phyloP scores from a whole-genome alignment of 2,888 invertebrate genomes.

The Melanostoma mellinum region DNA sequence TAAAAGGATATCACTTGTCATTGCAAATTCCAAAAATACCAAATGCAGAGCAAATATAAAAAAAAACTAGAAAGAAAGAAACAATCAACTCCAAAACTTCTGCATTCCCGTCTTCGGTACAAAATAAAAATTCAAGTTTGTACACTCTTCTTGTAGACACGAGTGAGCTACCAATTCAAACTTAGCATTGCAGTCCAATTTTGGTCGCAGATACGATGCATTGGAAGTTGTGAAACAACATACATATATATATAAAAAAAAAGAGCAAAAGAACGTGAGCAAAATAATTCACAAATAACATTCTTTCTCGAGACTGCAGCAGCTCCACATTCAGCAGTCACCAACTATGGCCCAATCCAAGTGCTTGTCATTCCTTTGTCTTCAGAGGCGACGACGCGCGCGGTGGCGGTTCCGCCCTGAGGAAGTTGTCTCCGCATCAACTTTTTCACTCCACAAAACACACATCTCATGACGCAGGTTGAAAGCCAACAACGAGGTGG shows the following conservation, averaged over 20 bases:
- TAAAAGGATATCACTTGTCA: constrained; percentile 72
- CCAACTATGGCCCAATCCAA: constrained; percentile 44
- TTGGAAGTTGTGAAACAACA: constrained; percentile 1
- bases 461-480: constrained; percentile 54
- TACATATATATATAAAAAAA: constrained; percentile 9
- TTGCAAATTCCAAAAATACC: constrained; percentile 61
- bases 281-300: constrained; percentile 72
- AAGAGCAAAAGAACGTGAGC: constrained; percentile 64
- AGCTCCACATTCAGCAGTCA: constrained; percentile 23
- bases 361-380: constrained; percentile 61
- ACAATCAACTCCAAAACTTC: constrained; percentile 7
- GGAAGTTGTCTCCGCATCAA: constrained; percentile 60
- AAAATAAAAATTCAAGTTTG: constrained; percentile 47
- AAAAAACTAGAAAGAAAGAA: constrained; percentile 7
- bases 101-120: constrained; percentile 9
- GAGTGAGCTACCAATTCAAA: constrained; percentile 52
- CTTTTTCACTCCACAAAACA: constrained; percentile 57
- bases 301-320: constrained; percentile 38
- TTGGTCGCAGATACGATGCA: constrained; percentile 40
- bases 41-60: neutral
- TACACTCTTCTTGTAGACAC: constrained; percentile 62
- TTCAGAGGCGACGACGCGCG: constrained; percentile 24
- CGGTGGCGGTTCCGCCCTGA: constrained; percentile 42
- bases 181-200: constrained; percentile 46
- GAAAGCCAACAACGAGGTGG: constrained; percentile 31